Evolutionary conservation across 2,113 vertebrate genomes (phyloP).

Genomic region (Pao palembangensis): DNA sequence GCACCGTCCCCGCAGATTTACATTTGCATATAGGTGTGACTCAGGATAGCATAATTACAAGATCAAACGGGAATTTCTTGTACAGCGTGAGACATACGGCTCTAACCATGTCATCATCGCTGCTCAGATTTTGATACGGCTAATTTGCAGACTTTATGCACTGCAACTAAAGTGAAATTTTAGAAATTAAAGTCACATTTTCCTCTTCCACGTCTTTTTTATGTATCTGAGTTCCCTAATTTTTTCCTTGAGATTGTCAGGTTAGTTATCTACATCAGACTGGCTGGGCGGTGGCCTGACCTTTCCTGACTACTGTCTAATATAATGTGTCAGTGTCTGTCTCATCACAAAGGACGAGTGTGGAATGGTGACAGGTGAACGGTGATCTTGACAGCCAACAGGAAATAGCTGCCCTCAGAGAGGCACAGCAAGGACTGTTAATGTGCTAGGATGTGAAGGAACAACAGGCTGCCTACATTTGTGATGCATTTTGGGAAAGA

Average conservation of each 20-base stretch:
- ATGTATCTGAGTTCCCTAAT: too few species aligned
- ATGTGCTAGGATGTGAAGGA: constrained; percentile 12
- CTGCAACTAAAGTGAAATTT: background rate
- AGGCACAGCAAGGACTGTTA: constrained; percentile 3
- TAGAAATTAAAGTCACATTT: background rate
- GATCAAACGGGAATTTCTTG: constrained; percentile 38
- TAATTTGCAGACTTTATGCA: background rate
- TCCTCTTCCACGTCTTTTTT: background rate
- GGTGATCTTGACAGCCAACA: constrained; percentile 38
- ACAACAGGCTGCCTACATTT: constrained; percentile 25
- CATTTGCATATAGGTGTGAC: constrained; percentile 40
- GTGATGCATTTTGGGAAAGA: constrained; percentile 26
- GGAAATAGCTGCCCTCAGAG: constrained; percentile 20
- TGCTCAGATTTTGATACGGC: constrained; percentile 8
- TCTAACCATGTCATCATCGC: constrained; percentile 11
- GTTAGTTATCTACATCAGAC: constrained; percentile 21
- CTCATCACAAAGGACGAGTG: constrained; percentile 40
- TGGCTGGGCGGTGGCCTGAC: background rate
- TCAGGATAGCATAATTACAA: constrained; percentile 25
- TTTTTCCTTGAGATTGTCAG: background rate
- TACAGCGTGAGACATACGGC: constrained; percentile 18
- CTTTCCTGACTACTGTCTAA: background rate
- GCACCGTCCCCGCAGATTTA: constrained; percentile 31
- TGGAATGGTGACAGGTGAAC: constrained; percentile 33
- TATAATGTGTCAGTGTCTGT: background rate